Conservation (phyloP, 1,140 invertebrate species). For the Drosophila pseudoananassae region DNA sequence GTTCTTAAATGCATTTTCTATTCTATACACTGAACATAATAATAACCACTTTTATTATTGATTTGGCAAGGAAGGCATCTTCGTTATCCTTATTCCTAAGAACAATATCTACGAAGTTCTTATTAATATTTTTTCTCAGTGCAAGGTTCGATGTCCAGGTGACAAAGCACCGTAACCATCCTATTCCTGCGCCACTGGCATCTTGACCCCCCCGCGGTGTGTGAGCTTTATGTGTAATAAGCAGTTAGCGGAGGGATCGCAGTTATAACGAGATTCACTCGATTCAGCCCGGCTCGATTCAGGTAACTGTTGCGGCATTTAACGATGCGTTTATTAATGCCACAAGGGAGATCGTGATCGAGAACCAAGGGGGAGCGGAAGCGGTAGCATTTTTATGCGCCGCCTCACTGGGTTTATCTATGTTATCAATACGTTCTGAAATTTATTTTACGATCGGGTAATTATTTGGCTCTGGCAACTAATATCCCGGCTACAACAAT, state of each 20-base stretch:
- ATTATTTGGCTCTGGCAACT: slow-evolving; percentile 65
- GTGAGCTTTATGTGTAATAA: slow-evolving; percentile 65
- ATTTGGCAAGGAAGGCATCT: too few relatives aligned
- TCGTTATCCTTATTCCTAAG: too few relatives aligned
- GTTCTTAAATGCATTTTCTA: slow-evolving; percentile 6
- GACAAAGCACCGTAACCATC: slow-evolving; percentile 37
- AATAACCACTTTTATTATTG: neutral
- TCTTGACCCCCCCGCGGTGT: slow-evolving; percentile 61
- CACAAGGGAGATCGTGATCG: slow-evolving; percentile 48
- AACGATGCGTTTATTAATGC: slow-evolving; percentile 77
- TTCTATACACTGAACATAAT: slow-evolving; percentile 17
- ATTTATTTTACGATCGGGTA: slow-evolving; percentile 71
- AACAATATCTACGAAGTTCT: neutral
- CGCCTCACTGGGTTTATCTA: slow-evolving; percentile 60
- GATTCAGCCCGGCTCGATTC: slow-evolving; percentile 3
- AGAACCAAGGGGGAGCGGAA: slow-evolving; percentile 5
- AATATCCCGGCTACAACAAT: slow-evolving; percentile 68
- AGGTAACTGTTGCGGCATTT: slow-evolving; percentile 40
- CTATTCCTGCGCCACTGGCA: slow-evolving; percentile 16
- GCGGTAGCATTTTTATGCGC: slow-evolving; percentile 41
- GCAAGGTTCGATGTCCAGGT: neutral
- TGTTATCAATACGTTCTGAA: slow-evolving; percentile 72
- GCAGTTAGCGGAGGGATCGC: slow-evolving; percentile 35
- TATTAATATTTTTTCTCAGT: neutral
- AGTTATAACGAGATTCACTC: slow-evolving; percentile 62